These are phyloP conservation scores for Gadus macrocephalus DNA, from an alignment of 2,113 vertebrate species.

Conservation along the genomic window DNA sequence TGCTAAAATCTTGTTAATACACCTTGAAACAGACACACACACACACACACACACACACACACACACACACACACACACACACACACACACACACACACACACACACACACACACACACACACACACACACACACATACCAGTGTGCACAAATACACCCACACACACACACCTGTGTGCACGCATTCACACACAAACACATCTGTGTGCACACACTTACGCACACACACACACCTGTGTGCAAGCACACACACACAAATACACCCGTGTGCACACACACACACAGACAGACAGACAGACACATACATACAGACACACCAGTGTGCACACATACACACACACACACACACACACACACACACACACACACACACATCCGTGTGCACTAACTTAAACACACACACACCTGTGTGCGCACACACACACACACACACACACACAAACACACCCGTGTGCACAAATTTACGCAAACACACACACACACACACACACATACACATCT, in stretches of 20 bases:
- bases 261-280: no score
- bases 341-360: neutral
- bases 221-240: neutral
- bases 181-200: neutral
- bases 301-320: neutral
- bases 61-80: neutral
- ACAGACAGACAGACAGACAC: neutral
- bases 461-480: no score
- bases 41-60: neutral
- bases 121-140: neutral
- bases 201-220: neutral
- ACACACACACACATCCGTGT: slow-evolving; percentile 5
- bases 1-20: neutral
- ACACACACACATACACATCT: no score
- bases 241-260: neutral
- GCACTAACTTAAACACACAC: no score
- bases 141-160: neutral
- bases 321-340: slow-evolving; percentile 1
- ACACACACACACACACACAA: neutral
- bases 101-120: neutral
- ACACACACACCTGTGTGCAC: neutral
- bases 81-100: neutral
- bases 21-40: slow-evolving; percentile 8
- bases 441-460: no score
- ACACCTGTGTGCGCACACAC: no score